Evolutionary conservation across 2,797 vertebrate species (phyloP).

Genomic region (Microctenopoma lineatum): DNA sequence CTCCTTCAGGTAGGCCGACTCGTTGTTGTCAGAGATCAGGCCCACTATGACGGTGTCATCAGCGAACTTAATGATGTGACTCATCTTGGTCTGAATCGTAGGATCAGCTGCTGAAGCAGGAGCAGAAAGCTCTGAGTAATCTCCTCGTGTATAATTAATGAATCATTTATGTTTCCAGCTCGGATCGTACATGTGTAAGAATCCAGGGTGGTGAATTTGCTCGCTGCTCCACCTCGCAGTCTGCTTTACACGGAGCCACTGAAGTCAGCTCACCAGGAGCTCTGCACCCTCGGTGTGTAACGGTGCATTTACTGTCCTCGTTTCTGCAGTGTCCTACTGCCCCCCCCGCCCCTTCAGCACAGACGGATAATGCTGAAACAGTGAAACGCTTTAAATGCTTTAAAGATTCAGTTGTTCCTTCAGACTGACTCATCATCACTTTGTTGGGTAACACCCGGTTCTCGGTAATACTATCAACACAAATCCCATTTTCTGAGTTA

Average conservation of each 20-base stretch:
- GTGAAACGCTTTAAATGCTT: not conserved
- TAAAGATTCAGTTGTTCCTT: not conserved
- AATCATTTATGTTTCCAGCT: not conserved
- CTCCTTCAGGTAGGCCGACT: no score
- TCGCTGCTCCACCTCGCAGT: no score
- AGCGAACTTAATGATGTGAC: no score
- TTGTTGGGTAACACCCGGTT: conserved; percentile 7
- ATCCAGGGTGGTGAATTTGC: no score
- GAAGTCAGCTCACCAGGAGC: not conserved
- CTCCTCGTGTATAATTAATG: not conserved
- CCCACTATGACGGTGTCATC: no score
- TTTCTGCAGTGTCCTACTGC: not conserved
- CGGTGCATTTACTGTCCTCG: not conserved
- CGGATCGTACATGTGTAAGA: not conserved
- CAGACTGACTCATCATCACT: not conserved
- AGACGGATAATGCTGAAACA: not conserved
- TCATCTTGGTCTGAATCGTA: conserved; percentile 10
- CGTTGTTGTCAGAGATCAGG: no score
- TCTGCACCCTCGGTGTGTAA: not conserved
- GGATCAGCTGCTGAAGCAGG: conserved; percentile 9
- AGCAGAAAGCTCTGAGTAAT: not conserved
- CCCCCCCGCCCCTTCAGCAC: not conserved
- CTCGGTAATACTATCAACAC: not conserved
- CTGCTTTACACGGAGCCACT: not conserved
- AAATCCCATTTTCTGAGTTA: not conserved